phyloP scores from a whole-genome alignment of 2,888 invertebrate genomes.

The Glyphotaelius pellucidus region DNA sequence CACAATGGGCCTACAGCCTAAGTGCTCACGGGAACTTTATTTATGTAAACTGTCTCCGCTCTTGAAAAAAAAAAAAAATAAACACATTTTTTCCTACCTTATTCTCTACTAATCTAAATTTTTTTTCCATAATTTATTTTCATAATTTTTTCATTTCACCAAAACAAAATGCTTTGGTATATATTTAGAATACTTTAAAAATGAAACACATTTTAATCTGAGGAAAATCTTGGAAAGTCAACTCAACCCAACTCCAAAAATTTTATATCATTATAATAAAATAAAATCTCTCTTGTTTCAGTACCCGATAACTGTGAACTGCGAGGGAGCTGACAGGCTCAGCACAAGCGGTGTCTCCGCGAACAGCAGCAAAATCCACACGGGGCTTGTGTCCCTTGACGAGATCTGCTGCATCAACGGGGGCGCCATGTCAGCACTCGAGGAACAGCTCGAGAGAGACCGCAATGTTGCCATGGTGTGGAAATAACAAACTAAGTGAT shows the following conservation, averaged over 20 bases:
- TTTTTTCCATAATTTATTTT: too few species aligned
- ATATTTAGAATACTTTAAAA: too few species aligned
- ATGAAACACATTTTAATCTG: too few species aligned
- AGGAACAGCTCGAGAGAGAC: conserved; percentile 87
- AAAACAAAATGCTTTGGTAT: too few species aligned
- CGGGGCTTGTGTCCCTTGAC: conserved; percentile 82
- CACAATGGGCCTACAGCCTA: too few species aligned
- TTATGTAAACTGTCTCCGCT: too few species aligned
- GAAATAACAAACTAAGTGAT: conserved; percentile 72
- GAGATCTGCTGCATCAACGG: conserved; percentile 90
- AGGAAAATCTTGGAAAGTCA: neutral
- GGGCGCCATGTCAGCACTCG: conserved; percentile 82
- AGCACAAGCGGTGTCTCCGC: conserved; percentile 77
- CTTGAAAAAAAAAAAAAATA: too few species aligned
- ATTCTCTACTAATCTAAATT: too few species aligned
- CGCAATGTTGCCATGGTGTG: conserved; percentile 84
- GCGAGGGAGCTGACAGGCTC: conserved; percentile 71
- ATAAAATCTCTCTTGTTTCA: conserved; percentile 67
- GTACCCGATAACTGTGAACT: conserved; percentile 76
- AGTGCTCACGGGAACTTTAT: too few species aligned
- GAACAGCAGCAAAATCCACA: conserved; percentile 71
- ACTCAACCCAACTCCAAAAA: neutral
- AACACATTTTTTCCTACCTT: too few species aligned
- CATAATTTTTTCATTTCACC: too few species aligned
- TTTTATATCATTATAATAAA: neutral